These are phyloP conservation scores for Solea senegalensis DNA, from an alignment of 2,113 vertebrate species.

Conservation along the genomic window DNA sequence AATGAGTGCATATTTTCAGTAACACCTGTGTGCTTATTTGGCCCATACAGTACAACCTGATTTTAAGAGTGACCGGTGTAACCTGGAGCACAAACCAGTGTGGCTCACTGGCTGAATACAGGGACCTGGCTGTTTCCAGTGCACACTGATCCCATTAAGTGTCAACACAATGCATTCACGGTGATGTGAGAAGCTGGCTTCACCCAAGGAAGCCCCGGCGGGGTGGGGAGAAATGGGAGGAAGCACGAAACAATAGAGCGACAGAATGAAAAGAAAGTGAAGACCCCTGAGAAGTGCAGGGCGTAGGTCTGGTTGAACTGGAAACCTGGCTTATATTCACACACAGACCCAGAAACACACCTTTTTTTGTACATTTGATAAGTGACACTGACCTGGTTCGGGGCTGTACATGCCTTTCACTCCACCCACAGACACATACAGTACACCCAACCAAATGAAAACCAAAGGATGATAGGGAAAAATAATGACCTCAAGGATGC, in stretches of 20 bases:
- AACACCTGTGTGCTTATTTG: constrained; percentile 1
- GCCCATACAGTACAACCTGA: not conserved
- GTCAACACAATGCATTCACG: constrained; percentile 50
- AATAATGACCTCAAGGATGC: not conserved
- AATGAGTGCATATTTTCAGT: too few species aligned
- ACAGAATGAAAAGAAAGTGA: constrained; percentile 73
- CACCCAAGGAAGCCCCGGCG: constrained; percentile 53
- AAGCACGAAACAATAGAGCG: constrained; percentile 69
- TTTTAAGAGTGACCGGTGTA: constrained; percentile 10
- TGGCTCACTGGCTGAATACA: constrained; percentile 15
- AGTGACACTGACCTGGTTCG: constrained; percentile 51
- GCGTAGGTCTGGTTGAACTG: constrained; percentile 53
- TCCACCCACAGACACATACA: constrained; percentile 5
- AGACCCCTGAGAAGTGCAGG: constrained; percentile 80
- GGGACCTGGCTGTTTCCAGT: constrained; percentile 25
- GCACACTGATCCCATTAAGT: constrained; percentile 53
- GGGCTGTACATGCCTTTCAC: constrained; percentile 6
- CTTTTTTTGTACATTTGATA: constrained; percentile 11
- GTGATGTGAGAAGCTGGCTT: constrained; percentile 55
- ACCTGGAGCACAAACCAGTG: constrained; percentile 23
- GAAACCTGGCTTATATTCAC: constrained; percentile 53
- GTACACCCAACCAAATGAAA: not conserved
- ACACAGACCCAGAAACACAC: constrained; percentile 16
- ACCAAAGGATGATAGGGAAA: not conserved
- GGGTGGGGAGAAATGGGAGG: constrained; percentile 43